Evolutionary conservation across 2,113 vertebrate genomes (phyloP), one percentile per base, ranked within the genome.

Genomic region (Brachionichthys hirsutus): DNA sequence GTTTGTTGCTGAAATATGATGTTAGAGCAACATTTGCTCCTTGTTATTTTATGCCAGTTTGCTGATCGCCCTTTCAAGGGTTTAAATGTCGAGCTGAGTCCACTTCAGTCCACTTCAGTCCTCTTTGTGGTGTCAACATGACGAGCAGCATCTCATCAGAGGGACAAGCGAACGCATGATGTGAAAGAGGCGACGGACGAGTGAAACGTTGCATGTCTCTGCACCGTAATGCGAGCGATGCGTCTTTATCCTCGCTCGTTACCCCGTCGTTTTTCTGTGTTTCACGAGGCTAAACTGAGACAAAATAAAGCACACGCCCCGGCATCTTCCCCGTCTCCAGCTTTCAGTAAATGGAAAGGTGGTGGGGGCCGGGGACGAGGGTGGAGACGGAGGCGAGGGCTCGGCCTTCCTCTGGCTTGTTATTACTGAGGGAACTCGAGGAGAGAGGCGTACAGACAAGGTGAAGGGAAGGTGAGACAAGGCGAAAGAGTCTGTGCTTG

Each of bases 401-500:
- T 44, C 41, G 11, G 60, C 6, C 35, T 54, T 73, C 52, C 0
- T 8, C 11, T 3, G 46, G 19, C 1, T 72, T 20, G 16, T 49
- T 54, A 38, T 49, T 53, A 16, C 16, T 43, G 41, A 45, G 47
- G 64, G 44, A 60, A 41, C 46, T 59, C 0, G 13, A 40, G 69
- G 74, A 73, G 53, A 77, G 44, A 57, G 14, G 41, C n/a, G n/a
- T n/a, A 63, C 54, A 59, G 46, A 58, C 56, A 67, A 73, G 77
- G 79, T 84, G 72, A 81, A 68, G 64, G 18, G 22, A 18, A 75
- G 75, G 66, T 70, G 65, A 59, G 66, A 62, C 57, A 69, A 41
- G 44, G 52, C 41, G 18, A 45, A 35, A 9, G 12, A 67, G 36
- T 42, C 48, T 56, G 58, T 61, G 56, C 54, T 19, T 5, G 62